Evolutionary conservation across 2,888 invertebrate genomes (phyloP).

Genomic region (Tenodera sinensis): DNA sequence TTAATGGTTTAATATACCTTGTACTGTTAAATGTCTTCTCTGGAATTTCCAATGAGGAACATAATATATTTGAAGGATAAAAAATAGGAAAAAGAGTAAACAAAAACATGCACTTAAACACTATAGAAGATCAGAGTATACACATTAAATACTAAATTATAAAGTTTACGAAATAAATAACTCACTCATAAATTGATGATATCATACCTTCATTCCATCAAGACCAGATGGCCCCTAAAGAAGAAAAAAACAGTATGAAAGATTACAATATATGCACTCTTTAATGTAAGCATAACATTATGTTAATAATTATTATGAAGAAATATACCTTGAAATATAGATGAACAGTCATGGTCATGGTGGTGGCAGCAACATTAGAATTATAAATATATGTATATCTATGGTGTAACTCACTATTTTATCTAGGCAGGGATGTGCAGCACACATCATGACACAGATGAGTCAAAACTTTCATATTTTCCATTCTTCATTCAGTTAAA

Average conservation of each 20-base stretch:
- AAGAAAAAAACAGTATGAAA: constrained; percentile 54
- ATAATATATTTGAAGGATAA: too few species aligned
- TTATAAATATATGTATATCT: not conserved
- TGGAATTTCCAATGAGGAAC: too few species aligned
- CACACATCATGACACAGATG: not conserved
- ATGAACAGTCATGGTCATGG: not conserved
- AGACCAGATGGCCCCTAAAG: constrained; percentile 88
- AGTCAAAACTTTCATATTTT: not conserved
- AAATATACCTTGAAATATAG: not conserved
- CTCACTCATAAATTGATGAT: constrained; percentile 21
- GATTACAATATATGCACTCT: constrained; percentile 14
- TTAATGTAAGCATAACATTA: not conserved
- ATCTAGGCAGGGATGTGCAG: not conserved
- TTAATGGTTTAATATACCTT: too few species aligned
- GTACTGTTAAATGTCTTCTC: too few species aligned
- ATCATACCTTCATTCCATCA: constrained; percentile 92
- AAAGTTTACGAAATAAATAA: not conserved
- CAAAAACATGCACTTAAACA: not conserved
- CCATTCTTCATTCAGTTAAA: not conserved
- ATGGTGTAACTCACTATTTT: not conserved
- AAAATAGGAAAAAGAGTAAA: not conserved
- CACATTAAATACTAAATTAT: not conserved
- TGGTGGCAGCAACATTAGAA: not conserved
- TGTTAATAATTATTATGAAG: not conserved
- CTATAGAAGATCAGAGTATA: not conserved